These are phyloP conservation scores for Ibidorhyncha struthersii DNA, from an alignment of 2,113 vertebrate genomes.

Conservation along the genomic window DNA sequence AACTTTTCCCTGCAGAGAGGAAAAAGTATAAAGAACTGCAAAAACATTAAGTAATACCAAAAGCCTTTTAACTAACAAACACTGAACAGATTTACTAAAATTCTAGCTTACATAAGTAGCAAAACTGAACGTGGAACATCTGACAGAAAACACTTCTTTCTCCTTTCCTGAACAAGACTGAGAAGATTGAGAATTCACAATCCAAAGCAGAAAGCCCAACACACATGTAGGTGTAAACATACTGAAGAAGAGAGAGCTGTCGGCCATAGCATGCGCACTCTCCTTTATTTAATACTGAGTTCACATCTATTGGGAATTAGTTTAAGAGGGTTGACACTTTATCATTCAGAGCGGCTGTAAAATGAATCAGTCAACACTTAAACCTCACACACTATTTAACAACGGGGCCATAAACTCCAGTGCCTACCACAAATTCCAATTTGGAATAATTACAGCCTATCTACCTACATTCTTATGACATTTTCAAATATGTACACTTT, in stretches of 20 bases:
- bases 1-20: neutral
- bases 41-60: neutral
- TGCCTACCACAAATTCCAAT: neutral
- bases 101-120: neutral
- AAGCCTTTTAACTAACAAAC: neutral
- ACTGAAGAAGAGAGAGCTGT: neutral
- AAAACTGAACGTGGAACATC: neutral
- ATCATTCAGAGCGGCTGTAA: neutral
- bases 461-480: neutral
- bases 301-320: neutral
- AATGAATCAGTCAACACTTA: neutral
- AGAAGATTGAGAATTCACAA: neutral
- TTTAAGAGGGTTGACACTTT: neutral
- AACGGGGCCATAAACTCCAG: neutral
- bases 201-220: neutral
- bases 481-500: neutral
- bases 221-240: neutral
- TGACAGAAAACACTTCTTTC: neutral
- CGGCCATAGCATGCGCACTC: neutral
- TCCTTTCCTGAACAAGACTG: neutral
- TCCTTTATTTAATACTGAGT: neutral
- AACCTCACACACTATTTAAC: neutral
- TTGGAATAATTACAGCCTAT: neutral
- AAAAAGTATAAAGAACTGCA: neutral
- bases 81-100: neutral